Base-by-base conservation (phyloP, 2,113 vertebrate species). In the Pampusana beccarii region DNA sequence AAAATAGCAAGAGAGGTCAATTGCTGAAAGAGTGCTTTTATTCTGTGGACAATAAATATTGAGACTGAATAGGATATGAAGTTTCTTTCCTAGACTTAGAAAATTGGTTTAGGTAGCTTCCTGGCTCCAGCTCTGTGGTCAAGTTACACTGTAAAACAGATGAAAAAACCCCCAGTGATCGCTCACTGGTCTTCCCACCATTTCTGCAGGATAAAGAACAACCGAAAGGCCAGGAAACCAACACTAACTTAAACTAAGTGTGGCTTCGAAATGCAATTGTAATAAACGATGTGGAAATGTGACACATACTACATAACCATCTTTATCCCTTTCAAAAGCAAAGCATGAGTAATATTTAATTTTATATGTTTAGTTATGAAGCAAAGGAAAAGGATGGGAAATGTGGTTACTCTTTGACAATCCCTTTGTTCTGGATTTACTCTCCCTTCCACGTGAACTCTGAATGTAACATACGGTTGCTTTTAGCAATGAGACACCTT, bases 381-480 rank as follows among this genome's bases (percentile, higher is more conserved):
- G 50, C 16, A 53, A 74, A 82, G 34, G 23, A 50, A 66, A 48
- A 58, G 10, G 11, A 44, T 21, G 13, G 14, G 23, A 16, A 36
- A 86, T 46, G 44, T 3, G 7, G 18, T 31, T 34, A 29, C n/a
- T 42, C n/a, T 42, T 44, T 40, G 9, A 25, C 16, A 19, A 36
- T 5, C 23, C 6, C 2, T 48, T 38, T 23, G 23, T 71, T 48
- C 51, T n/a, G 46, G 40, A 66, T 71, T 79, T 80, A 10, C 13
- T 67, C 20, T 75, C 18, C 16, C 38, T 75, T 17, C 34, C 23
- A 1, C 1, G 9, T 21, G 33, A 74, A 17, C 19, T 16, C 2
- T 0, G 1, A 50, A 56, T 5, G 24, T 18, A 51, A 71, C 11
- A 10, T 4, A 10, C 0, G 13, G 34, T 9, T 29, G 16, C 48